Evolutionary conservation across 2,113 vertebrate genomes (phyloP).

Genomic region (Myrmecophaga tridactyla): DNA sequence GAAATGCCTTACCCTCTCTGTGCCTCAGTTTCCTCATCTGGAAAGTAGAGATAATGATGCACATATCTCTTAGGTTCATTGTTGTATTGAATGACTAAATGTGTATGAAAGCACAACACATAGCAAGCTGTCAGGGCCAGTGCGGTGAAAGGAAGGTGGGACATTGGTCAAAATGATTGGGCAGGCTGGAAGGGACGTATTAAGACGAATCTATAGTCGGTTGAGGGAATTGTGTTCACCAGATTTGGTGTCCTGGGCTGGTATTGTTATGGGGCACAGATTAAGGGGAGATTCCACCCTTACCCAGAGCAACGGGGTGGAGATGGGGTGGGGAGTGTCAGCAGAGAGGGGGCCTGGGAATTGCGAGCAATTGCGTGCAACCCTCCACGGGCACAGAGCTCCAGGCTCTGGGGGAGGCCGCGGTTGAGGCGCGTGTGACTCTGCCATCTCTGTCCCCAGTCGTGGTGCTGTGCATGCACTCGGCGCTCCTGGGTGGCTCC

Average conservation of each 20-base stretch:
- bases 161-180: not conserved
- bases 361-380: too few species aligned
- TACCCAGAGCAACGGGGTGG: not conserved
- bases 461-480: conserved; percentile 94
- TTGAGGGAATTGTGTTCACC: not conserved
- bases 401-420: not conserved
- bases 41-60: not conserved
- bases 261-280: not conserved
- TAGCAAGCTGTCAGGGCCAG: not conserved
- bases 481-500: conserved; percentile 87
- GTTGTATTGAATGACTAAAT: not conserved
- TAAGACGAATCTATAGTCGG: not conserved
- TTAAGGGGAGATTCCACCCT: not conserved
- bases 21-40: not conserved
- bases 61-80: not conserved
- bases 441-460: conserved; percentile 79
- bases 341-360: fast-evolving
- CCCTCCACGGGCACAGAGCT: not conserved
- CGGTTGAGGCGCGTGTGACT: not conserved
- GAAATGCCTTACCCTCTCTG: not conserved
- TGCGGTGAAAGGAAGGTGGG: too few species aligned
- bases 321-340: not conserved
- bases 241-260: not conserved
- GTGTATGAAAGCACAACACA: not conserved
- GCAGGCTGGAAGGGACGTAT: not conserved